These are phyloP conservation scores for Ophioninae sp. DNA, from an alignment of 2,888 invertebrate genomes.

Conservation along the genomic window DNA sequence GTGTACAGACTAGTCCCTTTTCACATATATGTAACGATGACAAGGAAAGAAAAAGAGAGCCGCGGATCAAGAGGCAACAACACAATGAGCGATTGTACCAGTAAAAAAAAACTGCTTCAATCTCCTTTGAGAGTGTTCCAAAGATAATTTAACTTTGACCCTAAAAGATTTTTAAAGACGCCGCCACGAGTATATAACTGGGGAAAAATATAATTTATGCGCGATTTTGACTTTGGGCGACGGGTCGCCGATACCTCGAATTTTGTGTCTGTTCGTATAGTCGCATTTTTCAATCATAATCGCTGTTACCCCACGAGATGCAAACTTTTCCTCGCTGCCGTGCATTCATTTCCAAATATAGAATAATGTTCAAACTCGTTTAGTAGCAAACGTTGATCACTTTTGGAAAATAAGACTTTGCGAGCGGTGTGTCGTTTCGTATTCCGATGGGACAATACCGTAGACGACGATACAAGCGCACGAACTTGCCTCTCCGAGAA, in stretches of 20 bases:
- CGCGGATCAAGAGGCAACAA: slow-evolving; percentile 30
- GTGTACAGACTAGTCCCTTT: slow-evolving; percentile 56
- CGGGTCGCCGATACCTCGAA: slow-evolving; percentile 38
- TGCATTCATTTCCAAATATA: neutral
- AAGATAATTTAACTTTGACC: slow-evolving; percentile 48
- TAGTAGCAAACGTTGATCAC: neutral
- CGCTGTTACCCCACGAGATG: neutral
- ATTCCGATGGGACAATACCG: neutral
- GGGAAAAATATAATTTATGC: slow-evolving; percentile 37
- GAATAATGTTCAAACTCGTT: neutral
- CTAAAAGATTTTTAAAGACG: slow-evolving; percentile 23
- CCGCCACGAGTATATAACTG: slow-evolving; percentile 22
- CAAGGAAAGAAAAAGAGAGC: neutral
- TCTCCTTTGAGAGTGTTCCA: slow-evolving; percentile 46
- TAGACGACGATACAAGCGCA: neutral
- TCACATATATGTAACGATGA: slow-evolving; percentile 8
- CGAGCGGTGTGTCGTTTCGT: neutral
- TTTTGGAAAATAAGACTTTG: neutral
- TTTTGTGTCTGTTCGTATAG: slow-evolving; percentile 11
- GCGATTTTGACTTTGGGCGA: slow-evolving; percentile 39
- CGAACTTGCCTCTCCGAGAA: neutral
- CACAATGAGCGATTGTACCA: slow-evolving; percentile 37
- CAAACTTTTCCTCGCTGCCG: neutral
- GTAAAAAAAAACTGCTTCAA: slow-evolving; percentile 6
- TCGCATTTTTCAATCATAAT: slow-evolving; percentile 36